Evolutionary conservation across 2,113 vertebrate genomes (phyloP), one percentile per base, ranked within the genome.

Genomic region (Ophiodon elongatus): DNA sequence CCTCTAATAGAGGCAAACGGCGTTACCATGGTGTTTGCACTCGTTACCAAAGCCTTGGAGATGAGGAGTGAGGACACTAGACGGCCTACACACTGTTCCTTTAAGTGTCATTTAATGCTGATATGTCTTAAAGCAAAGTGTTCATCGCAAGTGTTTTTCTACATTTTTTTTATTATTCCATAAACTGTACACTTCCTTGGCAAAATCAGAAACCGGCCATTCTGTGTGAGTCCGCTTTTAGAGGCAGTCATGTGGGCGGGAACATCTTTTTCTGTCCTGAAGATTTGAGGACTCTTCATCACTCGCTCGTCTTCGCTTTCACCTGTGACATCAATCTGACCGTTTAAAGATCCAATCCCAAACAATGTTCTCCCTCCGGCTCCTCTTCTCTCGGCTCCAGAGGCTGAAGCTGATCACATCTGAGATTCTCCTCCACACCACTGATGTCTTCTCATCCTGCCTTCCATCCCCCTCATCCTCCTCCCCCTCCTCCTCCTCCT

Each of bases 381-480:
- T 25, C 59, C 41, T 67, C 60, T 78, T 41, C 29, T 60, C 23
- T 57, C 77, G 41, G 74, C 72, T 15, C 8, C 6, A n/a, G 23
- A 69, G 23, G 57, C 56, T 59, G 50, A 7, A 76, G 59, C 31
- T 41, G 66, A 85, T 85, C 63, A 68, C 84, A 64, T 65, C 68
- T 60, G 73, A 19, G 2, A n/a, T n/a, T n/a, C 72, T 66, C 50
- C 31, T 54, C 68, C 37, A 56, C 64, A 13, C 35, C n/a, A 1
- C 52, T 27, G 68, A 29, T 23, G 31, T 45, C 59, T 35, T 8
- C 70, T 50, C n/a, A 37, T 70, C 64, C 69, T 50, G 13, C 33
- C 54, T 52, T 14, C 63, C 37, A 52, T n/a, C n/a, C n/a, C n/a
- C n/a, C n/a, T 84, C 66, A 56, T 59, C 23, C 17, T 56, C 65